Base-by-base conservation (phyloP, 2,888 invertebrate genomes). In the Harpalus rufipes region DNA sequence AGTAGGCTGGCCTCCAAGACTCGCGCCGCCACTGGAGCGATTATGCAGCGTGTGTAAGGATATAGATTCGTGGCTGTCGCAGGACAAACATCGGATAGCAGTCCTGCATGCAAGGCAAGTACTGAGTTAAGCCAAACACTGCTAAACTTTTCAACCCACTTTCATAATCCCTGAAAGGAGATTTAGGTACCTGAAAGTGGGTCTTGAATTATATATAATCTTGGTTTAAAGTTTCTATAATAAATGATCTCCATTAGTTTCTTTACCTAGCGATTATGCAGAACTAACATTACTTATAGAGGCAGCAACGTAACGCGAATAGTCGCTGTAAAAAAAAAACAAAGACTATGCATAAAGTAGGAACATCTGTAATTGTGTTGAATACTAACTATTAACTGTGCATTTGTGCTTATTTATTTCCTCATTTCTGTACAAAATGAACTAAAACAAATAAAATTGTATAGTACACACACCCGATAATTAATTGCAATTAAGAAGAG, bases 11-110 rank as follows among this genome's bases (percentile, higher is more conserved):
- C 95, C 97, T 5, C 94, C 95, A 56, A 94, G 95, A 87, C 92
- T 97, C 87, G 97, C 97, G 41, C 97, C 97, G 56, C 97, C 98
- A 61, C 92, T 98, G 85, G 98, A 98, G 91, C 93, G 96, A 87
- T 94, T 98, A 32, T 98, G 98, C 91, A 96, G 96, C 86, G 95
- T 98, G 85, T 98, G 98, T 93, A 98, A 98, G 91, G 96, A 97
- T 89, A 96, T 98, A 88, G 98, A 98, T 92, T 96, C 96, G 89
- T 98, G 97, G 97, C 93, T 98, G 80, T 95, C 95, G 76, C 95
- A 94, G 78, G 95, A 96, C 89, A 94, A 95, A 18, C 95, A 95
- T 90, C 95, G 97, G 89, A 96, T 98, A 87, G 97, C 96, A 58
- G 96, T 98, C 85, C 92, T 98, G 81, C 95, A 98, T 89, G 96